A percentile compares a stretch with the other conserved stretches of the same genome.
Conservation (phyloP, 2,888 invertebrate species). For the Yponomeuta plumbellus region DNA sequence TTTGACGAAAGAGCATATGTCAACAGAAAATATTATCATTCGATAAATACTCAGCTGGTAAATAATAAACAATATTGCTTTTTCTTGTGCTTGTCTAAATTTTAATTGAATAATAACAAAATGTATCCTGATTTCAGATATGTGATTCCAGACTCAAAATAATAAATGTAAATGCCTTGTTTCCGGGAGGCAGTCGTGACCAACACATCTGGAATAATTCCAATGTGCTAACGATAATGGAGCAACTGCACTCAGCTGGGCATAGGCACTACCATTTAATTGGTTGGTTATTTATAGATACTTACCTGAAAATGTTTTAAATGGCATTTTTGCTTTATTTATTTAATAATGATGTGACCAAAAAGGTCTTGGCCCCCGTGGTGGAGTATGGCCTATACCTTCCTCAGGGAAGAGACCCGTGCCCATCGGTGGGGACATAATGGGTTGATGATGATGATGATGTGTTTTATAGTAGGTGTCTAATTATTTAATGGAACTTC, state of each 20-base stretch:
- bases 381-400: no score
- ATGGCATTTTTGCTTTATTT: no score
- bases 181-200: constrained; percentile 15
- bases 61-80: constrained; percentile 6
- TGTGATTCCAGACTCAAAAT: constrained; percentile 16
- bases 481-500: background rate
- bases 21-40: constrained; percentile 29
- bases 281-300: constrained; percentile 1
- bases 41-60: constrained; percentile 29
- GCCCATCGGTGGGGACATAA: no score
- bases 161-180: constrained; percentile 17
- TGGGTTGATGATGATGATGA: no score
- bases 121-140: constrained; percentile 17
- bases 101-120: no score
- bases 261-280: constrained; percentile 13
- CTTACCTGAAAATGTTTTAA: no score
- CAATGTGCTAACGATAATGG: constrained; percentile 13
- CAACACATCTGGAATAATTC: constrained; percentile 16
- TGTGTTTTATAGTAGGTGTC: background rate
- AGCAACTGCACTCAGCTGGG: constrained; percentile 3
- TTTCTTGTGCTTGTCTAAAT: background rate
- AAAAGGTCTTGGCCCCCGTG: no score
- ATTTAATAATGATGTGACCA: no score
- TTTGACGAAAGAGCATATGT: constrained; percentile 26
- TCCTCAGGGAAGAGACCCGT: no score